Conservation (phyloP, 2,113 vertebrate genomes). For the Sturnus vulgaris region DNA sequence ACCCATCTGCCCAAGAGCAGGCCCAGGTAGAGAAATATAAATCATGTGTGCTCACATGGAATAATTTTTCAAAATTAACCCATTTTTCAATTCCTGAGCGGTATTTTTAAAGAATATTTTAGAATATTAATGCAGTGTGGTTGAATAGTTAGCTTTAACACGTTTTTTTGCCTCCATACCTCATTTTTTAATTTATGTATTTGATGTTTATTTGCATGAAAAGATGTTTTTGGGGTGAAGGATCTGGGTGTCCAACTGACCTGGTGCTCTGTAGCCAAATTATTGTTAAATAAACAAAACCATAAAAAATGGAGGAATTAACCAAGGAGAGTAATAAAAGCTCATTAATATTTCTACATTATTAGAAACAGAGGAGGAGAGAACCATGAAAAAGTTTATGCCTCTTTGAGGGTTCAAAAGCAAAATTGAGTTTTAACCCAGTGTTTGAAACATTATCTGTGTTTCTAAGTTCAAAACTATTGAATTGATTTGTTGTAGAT, state of each 20-base stretch:
- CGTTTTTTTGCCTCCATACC: not conserved
- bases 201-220: not conserved
- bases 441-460: not conserved
- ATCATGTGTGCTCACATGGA: not conserved
- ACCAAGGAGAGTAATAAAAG: not conserved
- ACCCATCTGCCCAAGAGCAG: constrained; percentile 84
- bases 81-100: not conserved
- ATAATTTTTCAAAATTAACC: not conserved
- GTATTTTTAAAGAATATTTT: not conserved
- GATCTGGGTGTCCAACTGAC: not conserved
- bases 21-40: constrained; percentile 78
- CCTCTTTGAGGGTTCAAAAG: not conserved
- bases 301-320: not conserved
- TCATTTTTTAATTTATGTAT: not conserved
- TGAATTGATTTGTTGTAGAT: not conserved
- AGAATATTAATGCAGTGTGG: not conserved
- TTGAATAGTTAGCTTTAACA: not conserved
- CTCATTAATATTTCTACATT: not conserved
- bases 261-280: not conserved
- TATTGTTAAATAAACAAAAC: not conserved
- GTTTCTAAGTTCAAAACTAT: not conserved
- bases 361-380: not conserved
- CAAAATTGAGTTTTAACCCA: not conserved
- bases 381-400: not conserved
- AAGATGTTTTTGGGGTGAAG: not conserved